Percentiles rank a stretch among this genome's conserved stretches.
These are phyloP conservation scores for Indri indri DNA, from an alignment of 2,113 vertebrate species.

Conservation along the genomic window DNA sequence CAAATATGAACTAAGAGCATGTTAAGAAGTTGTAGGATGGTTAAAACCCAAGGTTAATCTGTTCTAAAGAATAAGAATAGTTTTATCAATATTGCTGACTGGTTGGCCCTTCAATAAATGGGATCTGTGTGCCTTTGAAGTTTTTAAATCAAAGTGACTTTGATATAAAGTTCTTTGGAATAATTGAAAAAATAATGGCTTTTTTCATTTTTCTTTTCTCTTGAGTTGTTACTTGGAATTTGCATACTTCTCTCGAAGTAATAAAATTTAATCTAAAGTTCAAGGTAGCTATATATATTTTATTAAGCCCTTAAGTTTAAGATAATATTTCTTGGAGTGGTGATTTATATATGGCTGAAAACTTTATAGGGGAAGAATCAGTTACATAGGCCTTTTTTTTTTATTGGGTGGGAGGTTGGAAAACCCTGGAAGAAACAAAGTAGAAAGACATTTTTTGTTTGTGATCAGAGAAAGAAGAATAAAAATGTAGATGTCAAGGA, in stretches of 20 bases:
- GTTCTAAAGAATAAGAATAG: background rate
- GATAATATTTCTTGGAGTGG: background rate
- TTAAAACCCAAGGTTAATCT: constrained; percentile 45
- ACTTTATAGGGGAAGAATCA: background rate
- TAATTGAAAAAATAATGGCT: constrained; percentile 56
- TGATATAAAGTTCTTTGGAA: constrained; percentile 67
- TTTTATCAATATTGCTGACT: constrained; percentile 41
- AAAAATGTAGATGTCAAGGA: background rate
- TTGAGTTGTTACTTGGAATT: constrained; percentile 67
- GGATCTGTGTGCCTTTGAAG: constrained; percentile 63
- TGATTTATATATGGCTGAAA: background rate
- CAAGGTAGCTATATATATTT: constrained; percentile 55
- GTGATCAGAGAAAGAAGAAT: constrained; percentile 25
- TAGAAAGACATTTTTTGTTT: constrained; percentile 40
- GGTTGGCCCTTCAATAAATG: constrained; percentile 17
- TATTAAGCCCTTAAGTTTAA: constrained; percentile 44
- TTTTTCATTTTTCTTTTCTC: constrained; percentile 66
- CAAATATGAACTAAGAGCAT: background rate
- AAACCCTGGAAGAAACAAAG: constrained; percentile 7
- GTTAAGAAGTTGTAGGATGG: background rate
- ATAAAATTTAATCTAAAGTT: constrained; percentile 66
- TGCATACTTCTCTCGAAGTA: constrained; percentile 59
- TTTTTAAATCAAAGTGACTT: constrained; percentile 75
- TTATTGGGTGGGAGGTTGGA: background rate
- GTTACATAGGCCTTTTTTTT: background rate